Evolutionary conservation across 2,113 vertebrate genomes (phyloP), one percentile per base, ranked within the genome.

Genomic region (Cnemophilus loriae): DNA sequence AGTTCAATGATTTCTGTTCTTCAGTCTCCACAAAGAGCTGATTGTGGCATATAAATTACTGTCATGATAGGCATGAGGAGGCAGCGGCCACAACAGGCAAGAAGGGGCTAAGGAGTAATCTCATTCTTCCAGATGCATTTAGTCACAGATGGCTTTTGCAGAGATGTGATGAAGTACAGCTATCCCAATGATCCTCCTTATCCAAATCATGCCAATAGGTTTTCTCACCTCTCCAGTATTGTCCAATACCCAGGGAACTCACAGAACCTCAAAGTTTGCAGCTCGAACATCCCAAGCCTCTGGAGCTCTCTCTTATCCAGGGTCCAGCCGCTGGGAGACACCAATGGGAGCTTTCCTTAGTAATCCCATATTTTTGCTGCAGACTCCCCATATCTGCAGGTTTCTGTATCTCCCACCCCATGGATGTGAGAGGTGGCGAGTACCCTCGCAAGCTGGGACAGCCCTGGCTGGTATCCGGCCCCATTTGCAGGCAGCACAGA

Each of bases 371-470:
- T 18, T 28, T 80, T 80, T 6, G 2, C 59, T 23, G 49, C 24
- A 49, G 73, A 42, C 24, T 80, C 30, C 7, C 21, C 3, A 0
- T 24, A 52, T 21, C 17, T 56, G 11, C 49, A 77, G 53, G n/a
- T 65, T 76, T 77, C 63, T 80, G 17, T 30, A 49, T n/a, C 37
- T 71, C 23, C 39, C 49, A 42, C 11, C 12, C 26, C 46, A 13
- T 3, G 33, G 30, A 76, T 32, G 15, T 42, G 35, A 32, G 61
- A 78, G 28, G 56, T 7, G 2, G 15, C 0, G 0, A 30, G 35
- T 49, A 39, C 15, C 8, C 9, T 16, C 16, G 6, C 0, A 4
- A 37, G 30, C 47, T 6, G 3, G 16, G 42, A 32, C 5, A 4
- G 44, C 13, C 39, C 42, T 7, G 5, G 17, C 17, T 75, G 32